Evolutionary conservation across 1,140 invertebrate species (phyloP), one percentile per base, ranked within the genome.

Genomic region (Steinernema feltiae): DNA sequence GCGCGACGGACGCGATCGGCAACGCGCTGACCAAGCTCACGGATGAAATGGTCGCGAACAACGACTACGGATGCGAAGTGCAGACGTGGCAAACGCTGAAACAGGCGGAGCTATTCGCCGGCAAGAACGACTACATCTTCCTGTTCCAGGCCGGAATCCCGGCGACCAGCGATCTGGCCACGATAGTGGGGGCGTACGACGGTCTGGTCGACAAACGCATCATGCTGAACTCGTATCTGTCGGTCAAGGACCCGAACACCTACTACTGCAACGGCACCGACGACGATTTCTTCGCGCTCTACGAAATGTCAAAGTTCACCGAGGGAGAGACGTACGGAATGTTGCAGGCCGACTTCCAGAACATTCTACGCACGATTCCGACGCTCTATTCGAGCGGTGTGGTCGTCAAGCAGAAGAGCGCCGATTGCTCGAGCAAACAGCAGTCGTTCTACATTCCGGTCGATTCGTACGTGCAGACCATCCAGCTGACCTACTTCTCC

Each of bases 401-500:
- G 32, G 79, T 79, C 1, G 71, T 79, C 71, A 18, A n/a, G 17
- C 30, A 75, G 29, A 21, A 71, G 1, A 2, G 2, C 15, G 21
- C 18, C 29, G 69, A 78, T 24, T 78, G 77, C 69, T 69, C 48
- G 74, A 35, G 21, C 17, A 32, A 21, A 32, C 35, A 29, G 27
- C 48, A 41, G n/a, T 53, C 32, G 18, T 63, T 76, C 30, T 80
- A 79, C 63, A 73, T 80, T 73, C 79, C 79, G 15, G 70, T 80
- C 1, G 79, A 80, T 53, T 71, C 79, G 1, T 79, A 74, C 71
- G 48, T 77, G 30, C 79, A 80, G 30, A 80, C 79, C 1, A 32
- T 80, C 53, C 32, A 41, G 27, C 24, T 79, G 17, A 70, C 35
- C 30, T 63, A 63, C 53, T 63, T 63, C 53, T 63, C 53, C 53